Evolutionary conservation across 2,888 invertebrate genomes (phyloP).

Genomic region (Thymelicus lineola): DNA sequence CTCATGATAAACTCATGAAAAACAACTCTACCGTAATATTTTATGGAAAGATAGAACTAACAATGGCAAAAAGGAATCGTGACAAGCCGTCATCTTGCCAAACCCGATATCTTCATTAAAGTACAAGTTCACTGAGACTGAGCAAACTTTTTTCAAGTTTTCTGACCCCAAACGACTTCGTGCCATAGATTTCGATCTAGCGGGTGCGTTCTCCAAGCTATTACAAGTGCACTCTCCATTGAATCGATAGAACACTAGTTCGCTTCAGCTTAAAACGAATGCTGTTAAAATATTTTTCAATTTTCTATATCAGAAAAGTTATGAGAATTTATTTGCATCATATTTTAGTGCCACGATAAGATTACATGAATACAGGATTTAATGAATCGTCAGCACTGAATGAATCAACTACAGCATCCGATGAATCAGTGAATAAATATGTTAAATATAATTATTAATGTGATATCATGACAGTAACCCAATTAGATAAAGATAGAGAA

Average conservation of each 20-base stretch:
- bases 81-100: conserved; percentile 7
- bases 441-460: background rate
- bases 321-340: background rate
- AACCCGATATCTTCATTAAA: conserved; percentile 56
- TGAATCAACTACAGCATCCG: conserved; percentile 6
- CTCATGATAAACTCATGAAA: too few relatives aligned
- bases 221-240: conserved; percentile 22
- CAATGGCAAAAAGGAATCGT: conserved; percentile 11
- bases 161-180: conserved; percentile 57
- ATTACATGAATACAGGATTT: conserved; percentile 2
- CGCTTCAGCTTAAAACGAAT: conserved; percentile 6
- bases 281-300: conserved; percentile 2
- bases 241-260: conserved; percentile 16
- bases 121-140: conserved; percentile 50
- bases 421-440: conserved; percentile 7
- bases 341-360: background rate
- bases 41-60: background rate
- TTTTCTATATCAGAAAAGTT: background rate
- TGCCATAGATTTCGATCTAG: conserved; percentile 68
- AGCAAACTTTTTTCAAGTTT: conserved; percentile 59
- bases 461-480: conserved; percentile 1
- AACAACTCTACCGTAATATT: conserved; percentile 1
- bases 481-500: background rate
- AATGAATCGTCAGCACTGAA: background rate
- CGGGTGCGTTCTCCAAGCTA: conserved; percentile 59